Evolutionary conservation across 1,140 invertebrate genomes (phyloP).

Genomic region (Manduca sexta): DNA sequence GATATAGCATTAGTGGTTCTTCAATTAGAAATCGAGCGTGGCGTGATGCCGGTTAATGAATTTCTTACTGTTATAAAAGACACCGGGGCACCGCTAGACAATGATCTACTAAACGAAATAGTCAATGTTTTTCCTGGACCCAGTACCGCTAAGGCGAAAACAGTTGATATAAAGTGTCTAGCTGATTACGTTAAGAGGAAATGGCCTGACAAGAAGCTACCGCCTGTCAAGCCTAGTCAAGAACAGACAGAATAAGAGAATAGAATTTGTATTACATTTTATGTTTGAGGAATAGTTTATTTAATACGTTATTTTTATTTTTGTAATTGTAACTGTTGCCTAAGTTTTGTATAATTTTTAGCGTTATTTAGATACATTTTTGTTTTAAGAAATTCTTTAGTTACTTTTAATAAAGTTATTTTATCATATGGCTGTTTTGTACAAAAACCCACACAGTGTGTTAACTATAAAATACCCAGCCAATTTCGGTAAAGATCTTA

Average conservation of each 20-base stretch:
- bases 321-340: not conserved
- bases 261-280: constrained; percentile 7
- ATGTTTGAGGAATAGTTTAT: constrained; percentile 13
- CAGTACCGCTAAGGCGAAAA: constrained; percentile 28
- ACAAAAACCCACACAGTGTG: no score
- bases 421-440: no score
- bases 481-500: no score
- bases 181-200: constrained; percentile 48
- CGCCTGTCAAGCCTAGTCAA: constrained; percentile 47
- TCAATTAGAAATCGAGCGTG: constrained; percentile 31
- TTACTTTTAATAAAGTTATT: no score
- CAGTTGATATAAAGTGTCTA: constrained; percentile 29
- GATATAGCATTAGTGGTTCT: constrained; percentile 40
- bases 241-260: constrained; percentile 27
- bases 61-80: constrained; percentile 21
- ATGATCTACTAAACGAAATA: constrained; percentile 37
- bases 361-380: not conserved
- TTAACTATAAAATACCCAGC: no score
- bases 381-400: no score
- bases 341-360: not conserved
- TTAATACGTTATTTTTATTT: not conserved
- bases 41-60: constrained; percentile 29
- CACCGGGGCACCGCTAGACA: constrained; percentile 28
- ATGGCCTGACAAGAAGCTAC: constrained; percentile 50
- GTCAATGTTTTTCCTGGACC: constrained; percentile 32